A percentile compares a stretch with the other conserved stretches of the same genome.
These are phyloP conservation scores for Papilio protenor DNA, from an alignment of 2,888 invertebrate genomes.

Conservation along the genomic window DNA sequence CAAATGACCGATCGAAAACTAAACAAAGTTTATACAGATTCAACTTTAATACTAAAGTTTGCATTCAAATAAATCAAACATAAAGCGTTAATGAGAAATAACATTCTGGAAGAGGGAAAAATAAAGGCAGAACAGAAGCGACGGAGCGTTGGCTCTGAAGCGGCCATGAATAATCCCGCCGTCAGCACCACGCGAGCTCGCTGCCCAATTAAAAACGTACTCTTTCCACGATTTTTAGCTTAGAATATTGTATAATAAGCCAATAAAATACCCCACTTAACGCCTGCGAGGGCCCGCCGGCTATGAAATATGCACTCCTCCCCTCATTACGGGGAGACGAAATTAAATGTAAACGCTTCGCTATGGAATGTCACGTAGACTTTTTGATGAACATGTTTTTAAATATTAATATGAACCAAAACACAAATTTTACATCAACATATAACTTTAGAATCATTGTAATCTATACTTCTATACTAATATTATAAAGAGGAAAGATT, in stretches of 20 bases:
- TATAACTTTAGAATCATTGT: not conserved
- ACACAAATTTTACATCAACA: not conserved
- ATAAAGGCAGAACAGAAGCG: constrained; percentile 60
- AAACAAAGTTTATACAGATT: not conserved
- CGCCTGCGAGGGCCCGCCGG: constrained; percentile 72
- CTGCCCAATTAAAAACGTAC: constrained; percentile 84
- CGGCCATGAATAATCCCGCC: constrained; percentile 82
- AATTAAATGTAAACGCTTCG: constrained; percentile 78
- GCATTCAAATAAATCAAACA: constrained; percentile 39
- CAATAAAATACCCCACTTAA: constrained; percentile 84
- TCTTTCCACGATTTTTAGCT: constrained; percentile 84
- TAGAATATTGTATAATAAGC: constrained; percentile 85
- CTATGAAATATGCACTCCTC: constrained; percentile 82
- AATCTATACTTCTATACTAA: too few relatives aligned
- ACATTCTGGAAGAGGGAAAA: constrained; percentile 59
- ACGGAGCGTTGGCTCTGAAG: constrained; percentile 76
- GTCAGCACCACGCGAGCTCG: constrained; percentile 80
- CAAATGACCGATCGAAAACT: not conserved
- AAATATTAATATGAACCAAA: not conserved
- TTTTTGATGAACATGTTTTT: not conserved
- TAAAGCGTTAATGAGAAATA: constrained; percentile 50
- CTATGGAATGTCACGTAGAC: constrained; percentile 45
- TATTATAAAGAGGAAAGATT: too few relatives aligned
- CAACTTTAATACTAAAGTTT: not conserved
- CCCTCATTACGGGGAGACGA: constrained; percentile 76